Evolutionary conservation across 2,888 invertebrate species (phyloP).

Genomic region (Eucriotettix oculatus): DNA sequence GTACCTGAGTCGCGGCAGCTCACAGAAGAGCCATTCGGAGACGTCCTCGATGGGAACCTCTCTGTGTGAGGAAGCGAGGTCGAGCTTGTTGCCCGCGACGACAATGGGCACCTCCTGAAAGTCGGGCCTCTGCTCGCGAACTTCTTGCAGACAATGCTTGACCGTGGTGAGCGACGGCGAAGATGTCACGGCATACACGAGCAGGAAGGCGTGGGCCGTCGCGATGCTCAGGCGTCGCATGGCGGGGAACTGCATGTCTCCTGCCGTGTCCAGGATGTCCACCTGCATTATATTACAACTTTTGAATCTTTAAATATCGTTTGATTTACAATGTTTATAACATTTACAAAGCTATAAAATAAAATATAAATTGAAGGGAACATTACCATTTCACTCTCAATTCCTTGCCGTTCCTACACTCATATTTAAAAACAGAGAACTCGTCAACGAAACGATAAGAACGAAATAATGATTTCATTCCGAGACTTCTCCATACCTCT

Average conservation of each 20-base stretch:
- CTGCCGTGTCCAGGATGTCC: constrained; percentile 67
- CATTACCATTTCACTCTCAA: too few relatives aligned
- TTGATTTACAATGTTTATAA: too few relatives aligned
- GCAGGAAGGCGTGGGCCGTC: constrained; percentile 72
- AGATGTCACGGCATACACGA: constrained; percentile 69
- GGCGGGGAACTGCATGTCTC: constrained; percentile 78
- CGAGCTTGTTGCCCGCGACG: constrained; percentile 72
- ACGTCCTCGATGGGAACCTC: constrained; percentile 64
- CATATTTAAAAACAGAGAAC: too few relatives aligned
- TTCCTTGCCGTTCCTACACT: too few relatives aligned
- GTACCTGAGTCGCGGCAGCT: constrained; percentile 52
- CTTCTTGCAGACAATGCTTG: constrained; percentile 63
- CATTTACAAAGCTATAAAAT: too few relatives aligned
- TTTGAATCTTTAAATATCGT: too few relatives aligned
- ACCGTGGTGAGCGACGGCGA: constrained; percentile 53
- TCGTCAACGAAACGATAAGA: too few relatives aligned
- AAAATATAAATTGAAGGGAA: too few relatives aligned
- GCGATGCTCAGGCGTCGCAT: constrained; percentile 77
- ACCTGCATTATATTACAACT: constrained; percentile 27
- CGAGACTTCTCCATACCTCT: too few relatives aligned
- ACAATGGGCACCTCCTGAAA: constrained; percentile 71
- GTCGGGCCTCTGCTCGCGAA: constrained; percentile 62
- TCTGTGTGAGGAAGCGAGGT: constrained; percentile 50
- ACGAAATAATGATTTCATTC: too few relatives aligned
- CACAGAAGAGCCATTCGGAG: constrained; percentile 63